Evolutionary conservation across 2,888 invertebrate genomes (phyloP).

Genomic region (Mongoloraphidia duomilia): DNA sequence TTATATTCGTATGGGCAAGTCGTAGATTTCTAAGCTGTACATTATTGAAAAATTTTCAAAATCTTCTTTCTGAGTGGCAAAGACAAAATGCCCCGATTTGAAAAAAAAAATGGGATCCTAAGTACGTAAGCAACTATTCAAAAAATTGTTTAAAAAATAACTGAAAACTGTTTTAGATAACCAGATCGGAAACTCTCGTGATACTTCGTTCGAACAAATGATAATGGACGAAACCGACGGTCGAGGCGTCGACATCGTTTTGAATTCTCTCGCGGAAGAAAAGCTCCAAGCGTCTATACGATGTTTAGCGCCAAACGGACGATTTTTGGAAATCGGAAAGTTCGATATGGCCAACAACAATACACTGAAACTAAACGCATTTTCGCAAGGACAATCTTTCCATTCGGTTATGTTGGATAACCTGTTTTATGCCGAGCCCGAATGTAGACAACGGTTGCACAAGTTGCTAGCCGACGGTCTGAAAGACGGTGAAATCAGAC

Average conservation of each 20-base stretch:
- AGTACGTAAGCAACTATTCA: too few species aligned
- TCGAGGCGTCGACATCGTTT: slow-evolving; percentile 75
- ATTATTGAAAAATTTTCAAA: too few species aligned
- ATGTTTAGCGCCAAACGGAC: slow-evolving; percentile 43
- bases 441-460: slow-evolving; percentile 35
- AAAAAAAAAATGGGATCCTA: too few species aligned
- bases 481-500: slow-evolving; percentile 47
- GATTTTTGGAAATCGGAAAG: slow-evolving; percentile 78
- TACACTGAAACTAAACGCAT: slow-evolving; percentile 45
- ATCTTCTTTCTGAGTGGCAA: too few species aligned
- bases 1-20: too few species aligned
- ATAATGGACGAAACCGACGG: slow-evolving; percentile 68
- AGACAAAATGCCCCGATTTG: too few species aligned
- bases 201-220: slow-evolving; percentile 76
- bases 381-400: slow-evolving; percentile 58
- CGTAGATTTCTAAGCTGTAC: too few species aligned
- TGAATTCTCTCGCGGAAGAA: slow-evolving; percentile 86
- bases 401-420: slow-evolving; percentile 65
- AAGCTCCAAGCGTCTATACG: slow-evolving; percentile 61
- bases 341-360: slow-evolving; percentile 60
- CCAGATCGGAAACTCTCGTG: slow-evolving; percentile 77
- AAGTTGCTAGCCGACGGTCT: slow-evolving; percentile 44
- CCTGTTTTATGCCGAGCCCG: slow-evolving; percentile 37
- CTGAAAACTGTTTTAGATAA: slow-evolving; percentile 25
- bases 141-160: too few species aligned